Percentiles rank a stretch among this genome's conserved stretches.
phyloP scores from a whole-genome alignment of 2,888 invertebrate species.

The Dione juno region DNA sequence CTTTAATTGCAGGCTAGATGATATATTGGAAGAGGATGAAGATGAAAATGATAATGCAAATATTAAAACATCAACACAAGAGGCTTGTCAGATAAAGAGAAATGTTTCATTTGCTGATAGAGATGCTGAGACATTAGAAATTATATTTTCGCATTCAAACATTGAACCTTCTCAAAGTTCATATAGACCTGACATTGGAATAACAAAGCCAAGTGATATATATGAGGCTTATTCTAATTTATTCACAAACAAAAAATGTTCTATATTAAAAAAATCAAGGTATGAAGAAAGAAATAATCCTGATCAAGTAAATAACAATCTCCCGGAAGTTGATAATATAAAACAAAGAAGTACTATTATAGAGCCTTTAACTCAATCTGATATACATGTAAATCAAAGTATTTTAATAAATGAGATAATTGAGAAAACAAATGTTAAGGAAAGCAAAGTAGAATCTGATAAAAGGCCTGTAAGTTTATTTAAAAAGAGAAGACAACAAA shows the following conservation, averaged over 20 bases:
- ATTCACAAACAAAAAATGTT: conserved; percentile 59
- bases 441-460: conserved; percentile 49
- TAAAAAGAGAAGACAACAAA: conserved; percentile 69
- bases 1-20: conserved; percentile 61
- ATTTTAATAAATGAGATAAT: conserved; percentile 68
- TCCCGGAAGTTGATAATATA: neutral
- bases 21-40: conserved; percentile 58
- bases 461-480: conserved; percentile 71
- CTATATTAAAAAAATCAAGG: conserved; percentile 73
- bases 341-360: conserved; percentile 28
- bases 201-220: conserved; percentile 75
- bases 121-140: conserved; percentile 64
- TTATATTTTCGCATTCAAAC: conserved; percentile 69
- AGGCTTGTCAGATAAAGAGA: conserved; percentile 46
- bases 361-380: conserved; percentile 22
- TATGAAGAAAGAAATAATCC: conserved; percentile 47
- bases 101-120: conserved; percentile 73
- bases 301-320: conserved; percentile 21
- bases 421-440: conserved; percentile 56
- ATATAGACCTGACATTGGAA: conserved; percentile 61
- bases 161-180: conserved; percentile 52
- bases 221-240: conserved; percentile 62
- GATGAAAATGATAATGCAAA: conserved; percentile 45
- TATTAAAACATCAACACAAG: neutral
- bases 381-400: conserved; percentile 44